A percentile compares a stretch with the other conserved stretches of the same genome.
These are phyloP conservation scores for Penelope pileata DNA, from an alignment of 2,113 vertebrate genomes.

Conservation along the genomic window DNA sequence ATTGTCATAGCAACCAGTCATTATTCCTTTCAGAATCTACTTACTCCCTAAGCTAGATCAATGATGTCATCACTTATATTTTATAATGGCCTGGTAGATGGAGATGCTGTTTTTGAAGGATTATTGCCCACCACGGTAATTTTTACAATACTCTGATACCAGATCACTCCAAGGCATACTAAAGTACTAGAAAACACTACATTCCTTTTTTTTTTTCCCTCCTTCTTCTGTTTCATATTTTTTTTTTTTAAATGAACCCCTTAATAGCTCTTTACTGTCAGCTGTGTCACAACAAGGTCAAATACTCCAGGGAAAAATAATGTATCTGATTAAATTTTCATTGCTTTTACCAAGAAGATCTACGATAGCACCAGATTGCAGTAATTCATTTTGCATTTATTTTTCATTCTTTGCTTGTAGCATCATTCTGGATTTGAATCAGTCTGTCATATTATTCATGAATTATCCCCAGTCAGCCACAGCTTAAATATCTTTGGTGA, in stretches of 20 bases:
- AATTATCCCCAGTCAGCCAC: neutral
- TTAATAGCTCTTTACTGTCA: slow-evolving; percentile 70
- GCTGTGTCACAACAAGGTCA: slow-evolving; percentile 82
- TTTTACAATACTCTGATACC: slow-evolving; percentile 50
- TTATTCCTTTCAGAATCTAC: slow-evolving; percentile 87
- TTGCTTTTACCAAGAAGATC: slow-evolving; percentile 58
- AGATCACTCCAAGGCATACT: slow-evolving; percentile 62
- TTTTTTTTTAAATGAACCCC: neutral
- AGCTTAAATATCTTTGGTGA: neutral
- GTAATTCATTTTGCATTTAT: slow-evolving; percentile 47
- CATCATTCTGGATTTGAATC: neutral
- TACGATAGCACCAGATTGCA: slow-evolving; percentile 51
- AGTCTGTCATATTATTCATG: neutral
- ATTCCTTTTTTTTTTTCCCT: neutral
- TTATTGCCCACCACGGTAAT: slow-evolving; percentile 65
- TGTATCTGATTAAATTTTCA: slow-evolving; percentile 70
- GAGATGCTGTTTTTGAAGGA: slow-evolving; percentile 66
- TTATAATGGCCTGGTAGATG: slow-evolving; percentile 68
- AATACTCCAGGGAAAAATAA: slow-evolving; percentile 74
- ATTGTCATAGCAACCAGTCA: slow-evolving; percentile 97
- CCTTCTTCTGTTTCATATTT: neutral
- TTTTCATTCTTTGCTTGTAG: slow-evolving; percentile 35
- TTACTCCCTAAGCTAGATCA: slow-evolving; percentile 86
- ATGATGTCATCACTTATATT: slow-evolving; percentile 89
- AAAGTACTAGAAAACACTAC: slow-evolving; percentile 56